A percentile compares a stretch with the other conserved stretches of the same genome.
Evolutionary conservation across 1,140 invertebrate species (phyloP).

Genomic region (Palaemon carinicauda): DNA sequence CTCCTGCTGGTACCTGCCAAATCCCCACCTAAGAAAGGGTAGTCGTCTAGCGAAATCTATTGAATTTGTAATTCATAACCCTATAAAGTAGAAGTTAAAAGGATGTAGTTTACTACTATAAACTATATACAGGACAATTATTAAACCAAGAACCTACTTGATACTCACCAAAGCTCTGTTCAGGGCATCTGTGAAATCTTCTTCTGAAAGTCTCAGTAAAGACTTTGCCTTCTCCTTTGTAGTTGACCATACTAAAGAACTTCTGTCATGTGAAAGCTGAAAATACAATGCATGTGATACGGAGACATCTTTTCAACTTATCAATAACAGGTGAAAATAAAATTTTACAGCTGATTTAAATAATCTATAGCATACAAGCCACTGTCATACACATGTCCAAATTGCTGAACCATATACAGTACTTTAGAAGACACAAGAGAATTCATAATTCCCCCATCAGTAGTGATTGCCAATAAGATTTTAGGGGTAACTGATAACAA

Average conservation of each 20-base stretch:
- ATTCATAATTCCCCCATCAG: no score
- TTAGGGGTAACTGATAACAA: no score
- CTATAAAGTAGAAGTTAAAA: no score
- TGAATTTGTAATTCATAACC: background rate
- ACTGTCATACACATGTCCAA: no score
- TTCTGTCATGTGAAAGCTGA: slow-evolving; percentile 75
- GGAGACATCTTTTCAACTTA: slow-evolving; percentile 28
- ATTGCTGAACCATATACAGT: no score
- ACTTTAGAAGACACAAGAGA: no score
- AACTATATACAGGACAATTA: background rate
- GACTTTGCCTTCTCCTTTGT: slow-evolving; percentile 77
- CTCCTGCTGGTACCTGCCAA: no score
- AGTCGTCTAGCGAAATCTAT: background rate
- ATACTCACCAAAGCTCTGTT: slow-evolving; percentile 82
- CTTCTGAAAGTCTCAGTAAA: slow-evolving; percentile 75
- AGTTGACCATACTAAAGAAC: slow-evolving; percentile 93
- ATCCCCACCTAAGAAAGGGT: no score
- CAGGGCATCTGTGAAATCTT: slow-evolving; percentile 87
- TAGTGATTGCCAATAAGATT: no score
- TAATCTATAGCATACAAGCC: no score
- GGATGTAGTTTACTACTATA: background rate
- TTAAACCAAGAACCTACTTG: background rate
- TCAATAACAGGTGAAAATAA: no score
- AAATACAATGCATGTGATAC: slow-evolving; percentile 57
- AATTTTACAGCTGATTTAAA: no score